Conservation (phyloP, 2,888 invertebrate genomes). For the Molorchus minor region DNA sequence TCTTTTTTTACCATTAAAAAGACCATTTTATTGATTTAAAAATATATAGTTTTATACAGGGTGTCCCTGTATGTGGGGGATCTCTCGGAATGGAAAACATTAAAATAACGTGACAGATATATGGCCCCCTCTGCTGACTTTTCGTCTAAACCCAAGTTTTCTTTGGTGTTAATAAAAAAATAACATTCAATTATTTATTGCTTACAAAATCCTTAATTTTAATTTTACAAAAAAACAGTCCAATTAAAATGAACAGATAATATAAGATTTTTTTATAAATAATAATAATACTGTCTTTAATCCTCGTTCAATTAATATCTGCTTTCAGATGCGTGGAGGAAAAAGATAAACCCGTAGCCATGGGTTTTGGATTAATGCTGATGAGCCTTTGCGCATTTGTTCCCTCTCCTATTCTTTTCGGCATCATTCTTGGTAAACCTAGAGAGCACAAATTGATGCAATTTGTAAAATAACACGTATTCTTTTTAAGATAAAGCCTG, state of each 20-base stretch:
- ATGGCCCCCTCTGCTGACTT: too few species aligned
- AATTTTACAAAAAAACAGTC: background rate
- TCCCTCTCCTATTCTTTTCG: conserved; percentile 80
- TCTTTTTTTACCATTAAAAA: too few species aligned
- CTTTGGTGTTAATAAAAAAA: too few species aligned
- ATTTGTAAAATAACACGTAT: conserved; percentile 15
- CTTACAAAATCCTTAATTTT: too few species aligned
- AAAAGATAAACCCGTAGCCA: conserved; percentile 76
- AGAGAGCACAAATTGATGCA: conserved; percentile 23
- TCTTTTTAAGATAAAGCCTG: conserved; percentile 69
- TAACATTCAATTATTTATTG: too few species aligned
- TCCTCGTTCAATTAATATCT: background rate
- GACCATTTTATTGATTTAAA: too few species aligned
- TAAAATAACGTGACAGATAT: too few species aligned
- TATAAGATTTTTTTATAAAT: conserved; percentile 11
- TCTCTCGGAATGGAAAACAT: too few species aligned
- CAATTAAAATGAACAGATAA: too few species aligned
- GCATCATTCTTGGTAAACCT: conserved; percentile 71
- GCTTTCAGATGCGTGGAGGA: conserved; percentile 72
- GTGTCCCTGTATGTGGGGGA: too few species aligned
- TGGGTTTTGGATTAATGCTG: conserved; percentile 75
- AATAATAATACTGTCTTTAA: conserved; percentile 9
- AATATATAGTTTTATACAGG: too few species aligned
- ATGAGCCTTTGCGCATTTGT: conserved; percentile 78
- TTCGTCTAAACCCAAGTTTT: too few species aligned